Conservation (phyloP, 2,797 vertebrate species). For the Pelochelys cantorii region DNA sequence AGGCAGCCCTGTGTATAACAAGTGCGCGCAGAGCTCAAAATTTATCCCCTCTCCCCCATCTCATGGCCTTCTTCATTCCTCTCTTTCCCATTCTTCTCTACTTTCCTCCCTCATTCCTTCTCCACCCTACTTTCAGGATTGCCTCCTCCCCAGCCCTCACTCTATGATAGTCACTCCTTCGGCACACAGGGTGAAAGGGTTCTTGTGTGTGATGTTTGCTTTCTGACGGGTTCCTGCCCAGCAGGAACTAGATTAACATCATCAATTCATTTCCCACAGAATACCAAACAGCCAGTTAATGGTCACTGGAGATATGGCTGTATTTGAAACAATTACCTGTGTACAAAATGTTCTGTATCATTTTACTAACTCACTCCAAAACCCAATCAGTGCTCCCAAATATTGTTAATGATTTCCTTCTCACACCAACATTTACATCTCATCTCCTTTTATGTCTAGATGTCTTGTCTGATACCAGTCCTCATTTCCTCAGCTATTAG, state of each 20-base stretch:
- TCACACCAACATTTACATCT: neutral
- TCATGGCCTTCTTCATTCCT: neutral
- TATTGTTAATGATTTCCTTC: neutral
- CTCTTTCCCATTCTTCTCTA: neutral
- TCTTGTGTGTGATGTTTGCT: neutral
- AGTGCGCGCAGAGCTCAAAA: neutral
- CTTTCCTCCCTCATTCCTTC: neutral
- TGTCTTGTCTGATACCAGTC: neutral
- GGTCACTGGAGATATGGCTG: neutral
- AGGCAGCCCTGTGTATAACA: neutral
- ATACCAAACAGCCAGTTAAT: neutral
- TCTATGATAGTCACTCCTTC: neutral
- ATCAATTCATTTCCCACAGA: neutral
- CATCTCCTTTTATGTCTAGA: neutral
- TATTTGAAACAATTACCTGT: neutral
- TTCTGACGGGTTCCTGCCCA: neutral
- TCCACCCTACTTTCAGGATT: neutral
- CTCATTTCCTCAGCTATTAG: neutral
- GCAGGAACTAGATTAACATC: neutral
- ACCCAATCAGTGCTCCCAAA: neutral
- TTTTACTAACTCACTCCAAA: neutral
- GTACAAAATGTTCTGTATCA: conserved; percentile 27
- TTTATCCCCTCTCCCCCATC: accelerated
- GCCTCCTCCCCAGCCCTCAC: neutral
- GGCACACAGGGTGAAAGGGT: neutral